Evolutionary conservation across 2,888 invertebrate species (phyloP), one percentile per base, ranked within the genome.

Genomic region (Listrodromus nycthemerus): DNA sequence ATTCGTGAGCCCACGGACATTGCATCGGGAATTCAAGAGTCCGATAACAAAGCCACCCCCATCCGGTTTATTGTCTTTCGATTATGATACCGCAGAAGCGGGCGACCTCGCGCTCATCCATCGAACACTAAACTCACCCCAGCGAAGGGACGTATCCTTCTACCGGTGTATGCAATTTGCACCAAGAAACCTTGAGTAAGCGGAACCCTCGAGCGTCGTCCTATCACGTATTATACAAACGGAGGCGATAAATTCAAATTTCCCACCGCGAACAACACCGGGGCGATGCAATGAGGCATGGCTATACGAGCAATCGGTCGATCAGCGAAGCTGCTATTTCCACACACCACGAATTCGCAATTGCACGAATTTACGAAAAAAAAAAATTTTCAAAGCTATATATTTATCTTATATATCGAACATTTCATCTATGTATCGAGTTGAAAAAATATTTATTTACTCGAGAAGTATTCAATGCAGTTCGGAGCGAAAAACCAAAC

Each of bases 241-340:
- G 55, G 10, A 37, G 48, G 63, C n/a, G 58, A 48, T 70, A 55
- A 74, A 79, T 70, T 75, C 70, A 70, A 83, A 83, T 79, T 83
- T 41, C 19, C 48, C 24, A 58, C 27, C 45, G 63, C 75, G 27
- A 82, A 78, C 69, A 82, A 58, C 48, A 58, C 24, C 6, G 33
- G 66, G 67, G 70, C 24, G 61, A 66, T 75, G 75, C 75, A 65
- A 74, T 67, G 66, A 74, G 37, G 48, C 48, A 2, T 67, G 19
- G 24, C 24, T 30, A 55, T 37, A 63, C 21, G 1, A 4, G 61
- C n/a, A 7, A 1, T 48, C 45, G 45, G 63, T 19, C 70, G 8
- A 71, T 71, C 13, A n/a, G 21, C 30, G 27, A 13, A 58, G 1
- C 21, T 19, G 33, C 63, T 13, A 37, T 33, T 37, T 37, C 2